Base-by-base conservation (phyloP, 1,140 invertebrate species). In the Drosophila varians region DNA sequence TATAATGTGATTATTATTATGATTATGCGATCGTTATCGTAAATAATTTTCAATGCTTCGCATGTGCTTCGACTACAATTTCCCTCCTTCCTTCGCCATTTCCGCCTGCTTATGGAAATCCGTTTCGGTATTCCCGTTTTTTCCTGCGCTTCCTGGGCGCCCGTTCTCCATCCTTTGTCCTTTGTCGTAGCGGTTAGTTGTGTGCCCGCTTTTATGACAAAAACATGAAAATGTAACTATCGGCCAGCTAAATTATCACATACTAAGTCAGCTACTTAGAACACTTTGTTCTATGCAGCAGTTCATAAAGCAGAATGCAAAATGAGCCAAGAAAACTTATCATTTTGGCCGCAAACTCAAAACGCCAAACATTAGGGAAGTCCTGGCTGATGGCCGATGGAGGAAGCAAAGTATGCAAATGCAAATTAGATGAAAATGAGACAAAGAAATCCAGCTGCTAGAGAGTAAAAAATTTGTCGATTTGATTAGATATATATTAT, bases 1-100 rank as follows among this genome's bases (percentile, higher is more conserved):
- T 87, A 87, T 87, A 88, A 87, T 87, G 82, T 87, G 82, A 87
- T 88, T 87, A 87, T 87, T 87, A 87, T 87, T 87, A 87, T 87
- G 82, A 87, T 87, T 88, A 87, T 87, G 82, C 83, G 77, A 87
- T 88, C 82, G 70, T 87, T 87, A 87, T 87, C 82, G 83, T 87
- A 87, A 87, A 87, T 82, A 87, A 87, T 87, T 87, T 87, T 77
- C 77, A 83, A 82, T 88, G 82, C 71, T 79, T 58, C 77, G 82
- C 83, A 74, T 88, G 77, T 77, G 77, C 83, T 72, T 82, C 65
- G 77, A 88, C 82, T 83, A 74, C 70, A 56, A 70, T 70, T 57
- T 55, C 11, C 34, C 38, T 8, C 16, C 23, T 16, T 21, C 34
- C n/a, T 6, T 31, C 40, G 21, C 40, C 55, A 62, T 46, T 64